Percentiles rank a stretch among this genome's conserved stretches.
phyloP scores from a whole-genome alignment of 2,888 invertebrate species.

The Lacanobia oleracea region DNA sequence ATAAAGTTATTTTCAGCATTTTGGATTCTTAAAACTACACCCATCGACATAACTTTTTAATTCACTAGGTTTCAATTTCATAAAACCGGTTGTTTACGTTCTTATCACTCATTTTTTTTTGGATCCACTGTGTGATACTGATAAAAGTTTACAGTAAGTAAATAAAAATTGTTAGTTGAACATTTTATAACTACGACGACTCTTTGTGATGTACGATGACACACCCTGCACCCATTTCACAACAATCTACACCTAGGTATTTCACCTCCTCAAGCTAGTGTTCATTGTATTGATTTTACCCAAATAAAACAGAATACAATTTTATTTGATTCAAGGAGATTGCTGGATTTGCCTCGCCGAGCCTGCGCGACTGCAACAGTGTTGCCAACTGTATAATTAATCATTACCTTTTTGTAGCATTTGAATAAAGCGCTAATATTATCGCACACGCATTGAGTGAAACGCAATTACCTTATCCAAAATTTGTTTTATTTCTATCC shows the following conservation, averaged over 20 bases:
- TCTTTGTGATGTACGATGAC: not conserved
- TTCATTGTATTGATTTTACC: not conserved
- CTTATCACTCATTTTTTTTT: not conserved
- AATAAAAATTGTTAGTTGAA: not conserved
- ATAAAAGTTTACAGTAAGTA: not conserved
- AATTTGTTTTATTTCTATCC: no score
- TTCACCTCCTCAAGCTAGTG: not conserved
- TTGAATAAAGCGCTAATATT: no score
- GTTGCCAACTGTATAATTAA: no score
- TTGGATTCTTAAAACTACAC: not conserved
- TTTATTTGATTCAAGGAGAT: no score
- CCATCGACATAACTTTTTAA: not conserved
- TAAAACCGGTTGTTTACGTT: slow-evolving; percentile 7
- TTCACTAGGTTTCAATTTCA: not conserved
- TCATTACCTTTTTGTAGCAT: no score
- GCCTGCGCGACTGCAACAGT: no score
- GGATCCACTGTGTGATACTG: not conserved
- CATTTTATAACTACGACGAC: not conserved
- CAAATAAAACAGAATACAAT: no score
- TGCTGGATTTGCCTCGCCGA: no score
- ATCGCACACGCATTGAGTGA: no score
- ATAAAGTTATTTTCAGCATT: slow-evolving; percentile 8
- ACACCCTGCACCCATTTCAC: not conserved
- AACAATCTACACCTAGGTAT: not conserved
- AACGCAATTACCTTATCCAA: no score